Base-by-base conservation (phyloP, 1,140 invertebrate species). In the Babylonia areolata region DNA sequence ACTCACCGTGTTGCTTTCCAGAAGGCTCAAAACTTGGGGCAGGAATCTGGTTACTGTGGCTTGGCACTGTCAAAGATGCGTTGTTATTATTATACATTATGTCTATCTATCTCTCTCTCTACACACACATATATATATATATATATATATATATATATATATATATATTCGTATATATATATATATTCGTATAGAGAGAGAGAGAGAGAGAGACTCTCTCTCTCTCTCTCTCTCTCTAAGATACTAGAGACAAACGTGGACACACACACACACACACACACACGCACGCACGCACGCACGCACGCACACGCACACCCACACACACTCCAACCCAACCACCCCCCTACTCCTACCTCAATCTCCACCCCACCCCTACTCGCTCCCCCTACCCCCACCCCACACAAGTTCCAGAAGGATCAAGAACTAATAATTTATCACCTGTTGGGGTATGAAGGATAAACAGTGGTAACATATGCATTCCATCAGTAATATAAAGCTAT, bases 1-100 rank as follows among this genome's bases (percentile, higher is more conserved):
- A 73, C 82, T 84, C 39, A 84, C 82, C 58, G 75, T 73, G 64
- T 40, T 73, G 40, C 64, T 84, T 12, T 69, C 37, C 35, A 84
- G 23, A 6, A 84, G n/a, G 2, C 35, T 46, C 0, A 84, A n/a
- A 28, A 73, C 51, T 31, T 73, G 82, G 20, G 82, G 82, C 82
- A 84, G 23, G n/a, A 40, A 73, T 0, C 28, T 33, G 17, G n/a
- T 31, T 20, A 84, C 82, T 11, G n/a, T 71, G 40, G 42, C 64
- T 20, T 84, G 71, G 40, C 82, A 84, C 82, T 84, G 82, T 17
- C 69, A 73, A 46, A n/a, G n/a, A 51, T 9, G 46, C 46, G 46
- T 64, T 64, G 58, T 64, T 23, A 23, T 12, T 64, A 51, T 51
- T 51, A 64, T 64, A 23, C 5, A 28, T 64, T 12, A 23, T n/a